phyloP scores from a whole-genome alignment of 2,797 vertebrate species.

The Muscicapa comitata region DNA sequence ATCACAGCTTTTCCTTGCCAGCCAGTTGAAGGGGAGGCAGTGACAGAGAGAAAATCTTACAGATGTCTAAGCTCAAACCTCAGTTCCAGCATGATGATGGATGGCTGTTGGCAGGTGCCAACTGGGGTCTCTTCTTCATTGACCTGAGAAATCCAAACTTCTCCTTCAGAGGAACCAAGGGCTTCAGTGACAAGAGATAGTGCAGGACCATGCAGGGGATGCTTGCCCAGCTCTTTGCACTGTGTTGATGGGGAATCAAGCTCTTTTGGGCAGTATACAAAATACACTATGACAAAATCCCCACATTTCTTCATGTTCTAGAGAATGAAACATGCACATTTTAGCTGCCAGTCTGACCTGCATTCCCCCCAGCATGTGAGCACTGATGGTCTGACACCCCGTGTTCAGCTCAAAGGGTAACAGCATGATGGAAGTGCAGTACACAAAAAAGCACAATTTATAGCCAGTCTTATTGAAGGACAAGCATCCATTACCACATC shows the following conservation, averaged over 20 bases:
- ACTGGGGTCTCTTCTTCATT: neutral
- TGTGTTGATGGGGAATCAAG: neutral
- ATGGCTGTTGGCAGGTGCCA: neutral
- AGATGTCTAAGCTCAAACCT: neutral
- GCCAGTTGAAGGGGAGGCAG: neutral
- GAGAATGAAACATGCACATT: neutral
- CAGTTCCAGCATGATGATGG: neutral
- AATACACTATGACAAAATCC: neutral
- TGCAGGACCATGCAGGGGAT: fast-evolving
- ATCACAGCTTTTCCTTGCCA: neutral
- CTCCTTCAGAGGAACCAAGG: neutral
- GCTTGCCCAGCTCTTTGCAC: neutral
- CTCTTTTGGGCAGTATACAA: neutral
- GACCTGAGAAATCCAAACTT: neutral
- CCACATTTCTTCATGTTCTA: neutral
- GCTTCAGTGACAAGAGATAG: neutral
- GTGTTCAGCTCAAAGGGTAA: neutral
- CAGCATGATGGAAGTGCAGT: neutral
- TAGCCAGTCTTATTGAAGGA: neutral
- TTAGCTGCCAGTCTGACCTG: neutral
- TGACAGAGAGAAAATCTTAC: neutral
- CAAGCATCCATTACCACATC: neutral
- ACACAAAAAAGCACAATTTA: neutral
- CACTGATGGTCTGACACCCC: fast-evolving
- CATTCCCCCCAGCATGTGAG: fast-evolving